Percentiles rank a stretch among this genome's conserved stretches.
These are phyloP conservation scores for Mythimna albipuncta DNA, from an alignment of 2,888 invertebrate genomes.

Conservation along the genomic window DNA sequence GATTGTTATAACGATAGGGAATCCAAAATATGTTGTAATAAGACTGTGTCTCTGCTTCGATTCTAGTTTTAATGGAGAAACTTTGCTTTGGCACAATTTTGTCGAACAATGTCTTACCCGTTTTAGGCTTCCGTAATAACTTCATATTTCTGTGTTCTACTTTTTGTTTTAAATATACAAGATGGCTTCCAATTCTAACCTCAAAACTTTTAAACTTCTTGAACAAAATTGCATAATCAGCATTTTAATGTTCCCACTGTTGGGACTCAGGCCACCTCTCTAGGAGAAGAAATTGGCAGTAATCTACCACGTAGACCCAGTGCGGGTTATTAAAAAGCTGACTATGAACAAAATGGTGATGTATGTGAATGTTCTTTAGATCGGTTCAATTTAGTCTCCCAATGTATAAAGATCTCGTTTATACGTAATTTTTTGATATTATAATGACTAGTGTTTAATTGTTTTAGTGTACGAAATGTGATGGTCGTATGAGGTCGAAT, in stretches of 20 bases:
- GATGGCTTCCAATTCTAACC: constrained; percentile 47
- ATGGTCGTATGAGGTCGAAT: constrained; percentile 78
- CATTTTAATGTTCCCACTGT: too few relatives aligned
- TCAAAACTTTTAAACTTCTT: constrained; percentile 3
- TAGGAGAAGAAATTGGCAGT: too few relatives aligned
- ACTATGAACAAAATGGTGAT: constrained; percentile 15
- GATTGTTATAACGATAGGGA: constrained; percentile 21
- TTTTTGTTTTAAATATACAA: constrained; percentile 24
- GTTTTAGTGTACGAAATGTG: constrained; percentile 68
- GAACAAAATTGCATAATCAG: too few relatives aligned
- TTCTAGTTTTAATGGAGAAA: constrained; percentile 36
- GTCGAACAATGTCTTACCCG: constrained; percentile 31
- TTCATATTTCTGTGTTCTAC: background rate
- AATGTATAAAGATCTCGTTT: constrained; percentile 82
- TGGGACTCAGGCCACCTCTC: too few relatives aligned
- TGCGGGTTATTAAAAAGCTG: too few relatives aligned
- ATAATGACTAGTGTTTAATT: constrained; percentile 75
- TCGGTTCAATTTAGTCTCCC: constrained; percentile 65
- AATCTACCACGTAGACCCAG: too few relatives aligned
- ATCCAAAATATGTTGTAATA: constrained; percentile 29
- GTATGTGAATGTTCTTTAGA: constrained; percentile 10
- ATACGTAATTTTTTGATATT: constrained; percentile 87
- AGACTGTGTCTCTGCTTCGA: constrained; percentile 23
- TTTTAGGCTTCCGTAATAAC: constrained; percentile 16
- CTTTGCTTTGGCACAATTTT: constrained; percentile 25